phyloP scores from a whole-genome alignment of 2,888 invertebrate genomes.

The Protophormia terraenovae region DNA sequence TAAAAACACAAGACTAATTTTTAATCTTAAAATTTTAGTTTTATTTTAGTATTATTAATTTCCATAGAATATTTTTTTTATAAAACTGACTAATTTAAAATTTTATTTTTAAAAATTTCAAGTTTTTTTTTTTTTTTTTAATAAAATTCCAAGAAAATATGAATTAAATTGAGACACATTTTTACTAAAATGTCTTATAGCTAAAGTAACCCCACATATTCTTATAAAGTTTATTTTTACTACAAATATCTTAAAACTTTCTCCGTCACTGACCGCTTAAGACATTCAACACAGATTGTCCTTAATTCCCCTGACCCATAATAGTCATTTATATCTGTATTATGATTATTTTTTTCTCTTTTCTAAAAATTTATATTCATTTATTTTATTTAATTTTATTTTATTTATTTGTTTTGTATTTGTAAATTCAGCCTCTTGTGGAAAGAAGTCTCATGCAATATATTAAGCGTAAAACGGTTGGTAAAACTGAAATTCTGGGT shows the following conservation, averaged over 20 bases:
- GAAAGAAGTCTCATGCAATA: conserved; percentile 79
- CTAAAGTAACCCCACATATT: too few relatives aligned
- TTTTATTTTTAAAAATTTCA: too few relatives aligned
- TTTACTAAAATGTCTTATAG: too few relatives aligned
- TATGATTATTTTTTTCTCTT: not conserved
- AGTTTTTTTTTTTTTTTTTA: too few relatives aligned
- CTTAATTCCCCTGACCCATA: not conserved
- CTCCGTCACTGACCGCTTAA: not conserved
- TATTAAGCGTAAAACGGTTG: conserved; percentile 78
- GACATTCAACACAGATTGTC: not conserved
- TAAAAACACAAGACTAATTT: not conserved
- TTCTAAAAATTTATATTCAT: not conserved
- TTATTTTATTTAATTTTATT: conserved; percentile 38
- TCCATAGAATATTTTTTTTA: too few relatives aligned
- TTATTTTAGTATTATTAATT: too few relatives aligned
- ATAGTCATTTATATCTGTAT: conserved; percentile 20
- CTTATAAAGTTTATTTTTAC: not conserved
- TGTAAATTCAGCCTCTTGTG: conserved; percentile 74
- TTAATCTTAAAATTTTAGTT: too few relatives aligned
- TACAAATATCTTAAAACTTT: not conserved
- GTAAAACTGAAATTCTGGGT: conserved; percentile 55
- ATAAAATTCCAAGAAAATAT: too few relatives aligned
- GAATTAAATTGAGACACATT: too few relatives aligned
- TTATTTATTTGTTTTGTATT: conserved; percentile 18
- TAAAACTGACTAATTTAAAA: too few relatives aligned